phyloP scores from a whole-genome alignment of 2,797 vertebrate species.

The Pangasius macronema region DNA sequence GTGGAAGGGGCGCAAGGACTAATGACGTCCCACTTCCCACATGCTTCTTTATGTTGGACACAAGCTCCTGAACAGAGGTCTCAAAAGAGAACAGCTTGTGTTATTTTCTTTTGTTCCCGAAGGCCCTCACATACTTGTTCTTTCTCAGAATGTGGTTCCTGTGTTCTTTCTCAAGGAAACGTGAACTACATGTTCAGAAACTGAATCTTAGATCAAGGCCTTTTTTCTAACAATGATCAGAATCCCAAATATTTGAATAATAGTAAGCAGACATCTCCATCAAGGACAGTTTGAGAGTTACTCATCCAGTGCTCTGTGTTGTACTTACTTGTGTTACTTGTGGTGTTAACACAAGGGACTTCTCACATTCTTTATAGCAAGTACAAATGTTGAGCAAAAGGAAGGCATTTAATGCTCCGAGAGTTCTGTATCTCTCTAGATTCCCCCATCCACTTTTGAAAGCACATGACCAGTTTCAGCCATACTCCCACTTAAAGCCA shows the following conservation, averaged over 20 bases:
- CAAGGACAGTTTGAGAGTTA: background rate
- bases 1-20: slow-evolving; percentile 3
- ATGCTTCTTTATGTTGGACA: slow-evolving; percentile 37
- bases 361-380: slow-evolving; percentile 2
- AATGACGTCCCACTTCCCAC: slow-evolving; percentile 35
- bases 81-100: slow-evolving; percentile 61
- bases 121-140: slow-evolving; percentile 49
- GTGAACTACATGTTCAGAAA: slow-evolving; percentile 1
- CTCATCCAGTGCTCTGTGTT: background rate
- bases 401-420: background rate
- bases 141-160: slow-evolving; percentile 54
- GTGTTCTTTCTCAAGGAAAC: slow-evolving; percentile 32
- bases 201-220: background rate
- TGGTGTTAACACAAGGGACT: background rate
- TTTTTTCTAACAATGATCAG: background rate
- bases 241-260: background rate
- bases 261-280: background rate
- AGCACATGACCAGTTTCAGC: slow-evolving; percentile 70
- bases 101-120: slow-evolving; percentile 55
- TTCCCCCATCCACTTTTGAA: slow-evolving; percentile 61
- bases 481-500: slow-evolving; percentile 50
- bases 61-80: slow-evolving; percentile 45
- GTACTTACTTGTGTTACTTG: background rate
- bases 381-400: slow-evolving; percentile 20
- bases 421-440: background rate